phyloP scores from a whole-genome alignment of 1,140 invertebrate species.

The Bombus vancouverensis region DNA sequence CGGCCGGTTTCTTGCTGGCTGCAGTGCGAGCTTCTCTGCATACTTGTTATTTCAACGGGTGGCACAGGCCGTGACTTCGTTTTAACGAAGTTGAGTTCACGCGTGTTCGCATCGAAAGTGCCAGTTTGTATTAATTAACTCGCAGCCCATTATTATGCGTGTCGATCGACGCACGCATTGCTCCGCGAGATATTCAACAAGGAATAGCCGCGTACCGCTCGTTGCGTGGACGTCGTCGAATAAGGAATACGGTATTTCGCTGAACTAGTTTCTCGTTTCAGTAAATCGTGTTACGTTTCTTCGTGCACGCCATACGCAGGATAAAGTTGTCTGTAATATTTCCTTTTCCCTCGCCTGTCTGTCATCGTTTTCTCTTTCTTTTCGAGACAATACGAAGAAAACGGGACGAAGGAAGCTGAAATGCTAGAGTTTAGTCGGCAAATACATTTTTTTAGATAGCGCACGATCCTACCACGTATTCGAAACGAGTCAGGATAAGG shows the following conservation, averaged over 20 bases:
- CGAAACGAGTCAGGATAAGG: too few relatives aligned
- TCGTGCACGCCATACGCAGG: not conserved
- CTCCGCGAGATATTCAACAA: conserved; percentile 2
- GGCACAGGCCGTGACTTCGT: not conserved
- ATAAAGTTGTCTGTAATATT: not conserved
- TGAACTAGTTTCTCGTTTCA: conserved; percentile 37
- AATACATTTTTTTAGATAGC: too few relatives aligned
- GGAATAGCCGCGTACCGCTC: not conserved
- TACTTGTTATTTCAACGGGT: conserved; percentile 33
- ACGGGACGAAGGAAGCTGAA: not conserved
- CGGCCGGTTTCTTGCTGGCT: conserved; percentile 25
- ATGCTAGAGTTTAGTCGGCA: too few relatives aligned
- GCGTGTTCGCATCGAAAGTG: conserved; percentile 27
- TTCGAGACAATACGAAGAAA: not conserved
- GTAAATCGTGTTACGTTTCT: conserved; percentile 36
- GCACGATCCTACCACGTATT: not conserved
- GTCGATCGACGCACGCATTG: conserved; percentile 10
- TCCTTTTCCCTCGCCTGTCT: conserved; percentile 1
- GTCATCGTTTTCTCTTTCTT: not conserved
- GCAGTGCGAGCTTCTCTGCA: not conserved
- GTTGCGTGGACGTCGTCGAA: not conserved
- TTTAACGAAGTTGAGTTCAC: conserved; percentile 29
- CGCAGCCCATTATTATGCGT: conserved; percentile 32
- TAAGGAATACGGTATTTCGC: conserved; percentile 21
- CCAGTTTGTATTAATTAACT: conserved; percentile 28